Percentiles rank a stretch among this genome's conserved stretches.
These are phyloP conservation scores for Spisula solida DNA, from an alignment of 2,888 invertebrate genomes.

Conservation along the genomic window DNA sequence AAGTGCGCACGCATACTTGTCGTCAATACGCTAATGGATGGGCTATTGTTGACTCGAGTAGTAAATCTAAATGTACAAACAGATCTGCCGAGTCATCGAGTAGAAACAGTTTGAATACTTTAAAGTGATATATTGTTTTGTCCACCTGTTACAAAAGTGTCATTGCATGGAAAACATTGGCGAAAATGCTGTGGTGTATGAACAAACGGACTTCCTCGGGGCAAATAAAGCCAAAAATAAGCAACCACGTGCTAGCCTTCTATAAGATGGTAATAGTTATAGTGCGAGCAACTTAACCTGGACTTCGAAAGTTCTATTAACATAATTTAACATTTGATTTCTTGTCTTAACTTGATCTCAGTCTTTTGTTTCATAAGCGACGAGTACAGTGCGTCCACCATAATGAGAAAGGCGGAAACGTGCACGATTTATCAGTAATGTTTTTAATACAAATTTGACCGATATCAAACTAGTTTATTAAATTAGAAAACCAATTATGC, in stretches of 20 bases:
- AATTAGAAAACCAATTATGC: too few species aligned
- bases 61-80: background rate
- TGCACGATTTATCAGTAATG: too few species aligned
- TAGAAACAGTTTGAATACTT: background rate
- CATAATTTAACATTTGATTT: too few species aligned
- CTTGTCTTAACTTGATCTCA: too few species aligned
- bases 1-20: background rate
- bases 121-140: background rate
- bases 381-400: too few species aligned
- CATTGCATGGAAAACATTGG: background rate
- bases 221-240: background rate
- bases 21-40: conserved; percentile 3
- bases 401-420: too few species aligned
- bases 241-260: background rate
- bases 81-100: background rate
- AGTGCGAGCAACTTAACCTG: too few species aligned
- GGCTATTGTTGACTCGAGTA: background rate
- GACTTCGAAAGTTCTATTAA: background rate
- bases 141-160: background rate
- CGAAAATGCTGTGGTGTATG: background rate
- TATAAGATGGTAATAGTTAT: background rate
- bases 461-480: too few species aligned
- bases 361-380: too few species aligned
- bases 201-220: background rate
- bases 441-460: too few species aligned